Evolutionary conservation across 2,888 invertebrate species (phyloP).

Genomic region (Hesperia comma): DNA sequence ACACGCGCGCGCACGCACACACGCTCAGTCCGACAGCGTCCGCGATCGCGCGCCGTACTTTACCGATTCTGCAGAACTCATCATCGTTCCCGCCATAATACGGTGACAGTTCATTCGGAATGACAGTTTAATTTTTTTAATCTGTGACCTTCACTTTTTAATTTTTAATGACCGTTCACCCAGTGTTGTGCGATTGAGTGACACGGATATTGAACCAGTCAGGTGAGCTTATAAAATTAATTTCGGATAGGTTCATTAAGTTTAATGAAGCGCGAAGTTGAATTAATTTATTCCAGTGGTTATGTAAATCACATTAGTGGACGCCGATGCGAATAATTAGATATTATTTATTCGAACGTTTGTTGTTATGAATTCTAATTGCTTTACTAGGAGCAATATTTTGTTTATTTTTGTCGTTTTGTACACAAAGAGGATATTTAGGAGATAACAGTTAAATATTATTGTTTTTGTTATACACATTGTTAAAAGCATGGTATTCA

Average conservation of each 20-base stretch:
- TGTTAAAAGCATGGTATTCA: no score
- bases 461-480: background rate
- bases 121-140: constrained; percentile 46
- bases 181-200: constrained; percentile 47
- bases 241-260: constrained; percentile 37
- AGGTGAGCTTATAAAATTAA: constrained; percentile 43
- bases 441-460: background rate
- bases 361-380: constrained; percentile 35
- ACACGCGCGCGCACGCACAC: constrained; percentile 52
- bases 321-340: constrained; percentile 32
- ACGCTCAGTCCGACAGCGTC: constrained; percentile 46
- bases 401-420: background rate
- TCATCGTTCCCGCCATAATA: constrained; percentile 63
- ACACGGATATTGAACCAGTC: constrained; percentile 50
- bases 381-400: constrained; percentile 17
- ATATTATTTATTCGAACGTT: constrained; percentile 32
- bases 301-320: constrained; percentile 37
- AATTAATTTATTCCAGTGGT: constrained; percentile 38
- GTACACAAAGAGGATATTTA: background rate
- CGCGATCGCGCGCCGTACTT: constrained; percentile 52
- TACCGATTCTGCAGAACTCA: constrained; percentile 46
- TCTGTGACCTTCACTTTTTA: constrained; percentile 48
- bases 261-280: constrained; percentile 36
- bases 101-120: constrained; percentile 54
- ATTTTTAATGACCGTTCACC: constrained; percentile 44